These are phyloP conservation scores for Acanthurus leucopareius DNA, from an alignment of 2,797 vertebrate genomes.

Conservation along the genomic window DNA sequence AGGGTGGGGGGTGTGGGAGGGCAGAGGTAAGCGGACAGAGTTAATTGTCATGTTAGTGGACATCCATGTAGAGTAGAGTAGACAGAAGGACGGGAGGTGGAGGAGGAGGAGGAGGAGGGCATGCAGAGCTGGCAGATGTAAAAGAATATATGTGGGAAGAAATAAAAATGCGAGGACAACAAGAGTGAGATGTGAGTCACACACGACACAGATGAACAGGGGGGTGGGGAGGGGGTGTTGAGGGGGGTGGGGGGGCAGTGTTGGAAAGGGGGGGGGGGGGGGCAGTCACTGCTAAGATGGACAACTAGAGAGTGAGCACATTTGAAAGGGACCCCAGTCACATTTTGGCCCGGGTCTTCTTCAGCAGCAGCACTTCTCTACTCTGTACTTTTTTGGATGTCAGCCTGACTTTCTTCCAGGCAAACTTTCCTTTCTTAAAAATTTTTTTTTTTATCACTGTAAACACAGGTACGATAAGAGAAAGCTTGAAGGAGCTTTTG, in stretches of 20 bases:
- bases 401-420: slow-evolving; percentile 34
- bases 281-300: slow-evolving; percentile 80
- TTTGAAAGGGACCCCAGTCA: slow-evolving; percentile 87
- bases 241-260: slow-evolving; percentile 8
- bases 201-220: slow-evolving; percentile 82
- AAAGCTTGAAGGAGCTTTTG: slow-evolving; percentile 27
- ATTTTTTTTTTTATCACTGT: slow-evolving; percentile 15
- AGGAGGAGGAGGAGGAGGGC: slow-evolving; percentile 54
- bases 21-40: slow-evolving; percentile 65
- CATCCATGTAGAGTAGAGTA: slow-evolving; percentile 67
- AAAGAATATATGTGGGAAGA: slow-evolving; percentile 70
- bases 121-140: slow-evolving; percentile 84
- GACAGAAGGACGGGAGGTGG: slow-evolving; percentile 47
- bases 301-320: slow-evolving; percentile 80
- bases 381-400: slow-evolving; percentile 28
- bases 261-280: slow-evolving; percentile 48
- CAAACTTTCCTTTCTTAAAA: neutral
- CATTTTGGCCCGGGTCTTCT: slow-evolving; percentile 61
- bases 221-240: slow-evolving; percentile 40
- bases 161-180: slow-evolving; percentile 75
- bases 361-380: slow-evolving; percentile 51
- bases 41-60: slow-evolving; percentile 73
- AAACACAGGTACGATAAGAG: slow-evolving; percentile 33
- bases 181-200: slow-evolving; percentile 80
- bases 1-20: slow-evolving; percentile 34